These are phyloP conservation scores for Brachyopa scutellaris DNA, from an alignment of 2,888 invertebrate species.

Conservation along the genomic window DNA sequence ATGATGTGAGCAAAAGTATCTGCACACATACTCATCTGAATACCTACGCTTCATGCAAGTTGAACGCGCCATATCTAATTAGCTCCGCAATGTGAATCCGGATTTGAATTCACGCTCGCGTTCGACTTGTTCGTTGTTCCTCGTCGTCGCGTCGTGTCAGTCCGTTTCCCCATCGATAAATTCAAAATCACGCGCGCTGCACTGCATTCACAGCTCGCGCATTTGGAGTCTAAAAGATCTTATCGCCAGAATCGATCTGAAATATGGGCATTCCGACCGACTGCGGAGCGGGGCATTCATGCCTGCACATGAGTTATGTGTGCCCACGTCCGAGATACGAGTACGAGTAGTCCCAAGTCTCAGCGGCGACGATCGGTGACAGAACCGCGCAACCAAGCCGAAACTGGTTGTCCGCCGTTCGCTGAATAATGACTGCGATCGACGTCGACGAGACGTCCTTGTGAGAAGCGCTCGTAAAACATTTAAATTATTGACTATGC, in stretches of 20 bases:
- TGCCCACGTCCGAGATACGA: slow-evolving; percentile 71
- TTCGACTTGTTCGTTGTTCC: slow-evolving; percentile 43
- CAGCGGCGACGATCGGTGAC: slow-evolving; percentile 44
- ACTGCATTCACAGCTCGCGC: slow-evolving; percentile 62
- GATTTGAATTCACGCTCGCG: slow-evolving; percentile 58
- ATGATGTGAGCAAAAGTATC: slow-evolving; percentile 39
- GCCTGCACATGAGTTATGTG: slow-evolving; percentile 71
- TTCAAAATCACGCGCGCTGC: slow-evolving; percentile 68
- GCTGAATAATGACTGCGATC: slow-evolving; percentile 37
- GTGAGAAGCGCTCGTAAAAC: slow-evolving; percentile 67
- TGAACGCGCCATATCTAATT: slow-evolving; percentile 69
- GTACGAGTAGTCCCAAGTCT: slow-evolving; percentile 39
- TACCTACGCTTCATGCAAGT: slow-evolving; percentile 29
- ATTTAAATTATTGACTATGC: slow-evolving; percentile 65
- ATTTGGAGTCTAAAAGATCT: slow-evolving; percentile 63
- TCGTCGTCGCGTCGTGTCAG: slow-evolving; percentile 48
- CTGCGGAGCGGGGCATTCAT: slow-evolving; percentile 52
- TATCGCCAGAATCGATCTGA: slow-evolving; percentile 71
- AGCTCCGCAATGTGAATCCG: slow-evolving; percentile 65
- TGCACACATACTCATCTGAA: too few relatives aligned
- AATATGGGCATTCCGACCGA: slow-evolving; percentile 67
- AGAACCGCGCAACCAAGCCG: slow-evolving; percentile 44
- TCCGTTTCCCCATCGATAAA: slow-evolving; percentile 68
- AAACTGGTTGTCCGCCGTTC: slow-evolving; percentile 64
- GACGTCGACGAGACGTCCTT: slow-evolving; percentile 65